Percentiles rank a stretch among this genome's conserved stretches.
Conservation (phyloP, 2,113 vertebrate genomes). For the Campylomormyrus tamandua region DNA sequence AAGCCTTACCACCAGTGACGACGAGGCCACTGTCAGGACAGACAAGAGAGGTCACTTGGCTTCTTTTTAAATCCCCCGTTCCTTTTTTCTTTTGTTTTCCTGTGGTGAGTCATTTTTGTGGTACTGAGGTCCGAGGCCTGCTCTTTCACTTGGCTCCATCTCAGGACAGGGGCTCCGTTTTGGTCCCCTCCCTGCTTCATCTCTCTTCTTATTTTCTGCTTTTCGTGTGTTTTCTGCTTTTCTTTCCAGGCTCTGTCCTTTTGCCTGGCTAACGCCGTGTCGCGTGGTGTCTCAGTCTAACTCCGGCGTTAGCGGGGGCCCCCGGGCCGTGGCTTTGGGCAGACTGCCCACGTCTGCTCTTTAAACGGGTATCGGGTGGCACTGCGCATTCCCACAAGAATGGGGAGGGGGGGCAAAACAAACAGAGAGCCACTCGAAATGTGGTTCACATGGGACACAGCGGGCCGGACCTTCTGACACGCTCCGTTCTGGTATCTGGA, state of each 20-base stretch:
- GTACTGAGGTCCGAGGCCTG: not conserved
- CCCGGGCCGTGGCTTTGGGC: conserved; percentile 37
- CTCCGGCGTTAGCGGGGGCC: conserved; percentile 45
- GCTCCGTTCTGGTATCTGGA: not conserved
- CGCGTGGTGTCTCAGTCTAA: conserved; percentile 40
- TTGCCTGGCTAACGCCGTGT: conserved; percentile 33
- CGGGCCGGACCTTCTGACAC: not conserved
- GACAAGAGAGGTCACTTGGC: not conserved
- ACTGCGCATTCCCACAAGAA: conserved; percentile 58
- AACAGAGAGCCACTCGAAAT: conserved; percentile 30
- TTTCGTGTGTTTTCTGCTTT: not conserved
- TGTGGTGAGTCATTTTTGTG: conserved; percentile 21
- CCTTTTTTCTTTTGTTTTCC: conserved; percentile 16
- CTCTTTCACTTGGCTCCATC: not conserved
- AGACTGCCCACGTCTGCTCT: conserved; percentile 40
- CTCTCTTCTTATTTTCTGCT: not conserved
- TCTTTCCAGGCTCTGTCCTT: not conserved
- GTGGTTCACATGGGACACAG: conserved; percentile 47
- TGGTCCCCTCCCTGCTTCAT: not conserved
- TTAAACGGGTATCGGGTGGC: conserved; percentile 52
- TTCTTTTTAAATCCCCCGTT: not conserved
- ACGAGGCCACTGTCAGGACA: not conserved
- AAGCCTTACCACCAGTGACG: not conserved
- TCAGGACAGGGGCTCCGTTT: conserved; percentile 3
- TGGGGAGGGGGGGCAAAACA: conserved; percentile 43